Conservation (phyloP, 35 echinoderm and acorn worm genomes). For the Lytechinus variegatus region DNA sequence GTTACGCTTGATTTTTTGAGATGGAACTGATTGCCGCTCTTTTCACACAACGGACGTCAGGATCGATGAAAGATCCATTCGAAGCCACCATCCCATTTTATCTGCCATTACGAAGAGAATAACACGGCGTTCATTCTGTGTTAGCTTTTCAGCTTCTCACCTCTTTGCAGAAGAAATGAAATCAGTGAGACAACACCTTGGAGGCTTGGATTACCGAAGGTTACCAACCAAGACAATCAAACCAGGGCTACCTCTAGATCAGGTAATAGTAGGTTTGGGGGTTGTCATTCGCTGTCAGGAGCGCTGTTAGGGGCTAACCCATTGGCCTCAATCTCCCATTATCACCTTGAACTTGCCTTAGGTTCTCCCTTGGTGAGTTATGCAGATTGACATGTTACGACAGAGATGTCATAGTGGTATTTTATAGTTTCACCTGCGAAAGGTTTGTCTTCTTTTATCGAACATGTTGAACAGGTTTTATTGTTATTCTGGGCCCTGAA, state of each 20-base stretch:
- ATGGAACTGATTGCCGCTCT: no score
- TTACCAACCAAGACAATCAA: not conserved
- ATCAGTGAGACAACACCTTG: not conserved
- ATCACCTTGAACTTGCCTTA: not conserved
- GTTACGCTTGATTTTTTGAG: no score
- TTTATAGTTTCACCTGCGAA: not conserved
- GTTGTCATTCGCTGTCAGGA: not conserved
- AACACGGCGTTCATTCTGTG: not conserved
- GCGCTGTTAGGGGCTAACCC: not conserved
- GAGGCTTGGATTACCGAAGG: not conserved
- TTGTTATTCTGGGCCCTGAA: not conserved
- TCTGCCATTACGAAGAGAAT: not conserved
- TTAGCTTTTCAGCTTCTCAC: not conserved
- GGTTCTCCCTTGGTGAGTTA: not conserved
- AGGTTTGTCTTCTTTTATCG: not conserved
- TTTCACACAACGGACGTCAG: not conserved
- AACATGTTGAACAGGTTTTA: not conserved
- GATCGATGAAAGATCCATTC: not conserved
- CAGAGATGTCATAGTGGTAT: not conserved
- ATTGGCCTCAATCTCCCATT: not conserved
- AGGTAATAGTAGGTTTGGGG: not conserved
- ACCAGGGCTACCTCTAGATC: not conserved
- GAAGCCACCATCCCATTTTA: not conserved
- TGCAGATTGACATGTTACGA: not conserved
- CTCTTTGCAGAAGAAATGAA: constrained; percentile 12